Conservation (phyloP, 2,888 invertebrate genomes). For the Oligia strigilis region DNA sequence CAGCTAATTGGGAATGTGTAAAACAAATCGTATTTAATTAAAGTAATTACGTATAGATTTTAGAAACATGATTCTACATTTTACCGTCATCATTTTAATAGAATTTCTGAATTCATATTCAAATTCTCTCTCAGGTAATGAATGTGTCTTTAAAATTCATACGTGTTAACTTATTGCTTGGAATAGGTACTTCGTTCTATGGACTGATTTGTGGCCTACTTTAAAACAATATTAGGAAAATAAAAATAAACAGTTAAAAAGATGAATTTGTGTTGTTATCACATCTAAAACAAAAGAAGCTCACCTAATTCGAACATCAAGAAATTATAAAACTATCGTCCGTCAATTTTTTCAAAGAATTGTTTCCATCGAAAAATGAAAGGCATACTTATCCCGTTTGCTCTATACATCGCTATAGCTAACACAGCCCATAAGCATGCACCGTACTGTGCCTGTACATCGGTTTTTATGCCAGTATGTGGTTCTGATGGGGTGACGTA, state of each 20-base stretch:
- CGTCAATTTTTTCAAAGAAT: neutral
- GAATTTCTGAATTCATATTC: neutral
- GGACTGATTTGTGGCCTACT: too few species aligned
- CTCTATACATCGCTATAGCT: neutral
- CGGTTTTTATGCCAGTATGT: constrained; percentile 13
- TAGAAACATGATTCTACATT: neutral
- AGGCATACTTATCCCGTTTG: neutral
- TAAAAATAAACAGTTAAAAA: neutral
- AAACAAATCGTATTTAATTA: constrained; percentile 13
- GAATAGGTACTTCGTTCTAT: neutral
- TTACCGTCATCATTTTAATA: neutral
- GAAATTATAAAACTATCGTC: neutral
- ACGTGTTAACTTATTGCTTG: neutral
- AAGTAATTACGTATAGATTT: neutral
- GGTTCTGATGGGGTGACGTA: constrained; percentile 16
- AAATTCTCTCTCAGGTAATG: too few species aligned
- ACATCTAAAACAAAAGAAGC: neutral
- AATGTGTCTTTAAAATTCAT: neutral
- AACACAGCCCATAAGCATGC: accelerated
- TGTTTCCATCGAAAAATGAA: neutral
- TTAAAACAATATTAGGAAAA: neutral
- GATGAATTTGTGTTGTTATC: neutral
- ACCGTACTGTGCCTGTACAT: neutral
- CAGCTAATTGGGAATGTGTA: neutral
- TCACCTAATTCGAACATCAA: neutral